Percentiles rank a stretch among this genome's conserved stretches.
phyloP scores from a whole-genome alignment of 1,140 invertebrate genomes.

The Achroia grisella region DNA sequence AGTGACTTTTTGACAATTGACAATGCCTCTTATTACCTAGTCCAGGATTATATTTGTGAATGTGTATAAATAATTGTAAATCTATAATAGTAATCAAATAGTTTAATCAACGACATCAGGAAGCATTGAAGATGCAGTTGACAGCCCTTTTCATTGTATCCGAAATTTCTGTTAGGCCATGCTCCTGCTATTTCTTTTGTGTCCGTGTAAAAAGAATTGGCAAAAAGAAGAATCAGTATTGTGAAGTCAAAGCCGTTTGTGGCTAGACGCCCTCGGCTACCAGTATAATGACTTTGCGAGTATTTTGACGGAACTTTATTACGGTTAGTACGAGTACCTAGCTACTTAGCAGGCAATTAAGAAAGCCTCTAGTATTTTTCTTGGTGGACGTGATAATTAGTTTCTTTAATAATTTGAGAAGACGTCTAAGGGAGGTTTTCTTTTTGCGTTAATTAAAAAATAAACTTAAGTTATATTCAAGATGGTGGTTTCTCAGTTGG shows the following conservation, averaged over 20 bases:
- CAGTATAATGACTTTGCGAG: constrained; percentile 18
- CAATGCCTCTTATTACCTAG: too few relatives aligned
- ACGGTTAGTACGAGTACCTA: constrained; percentile 5
- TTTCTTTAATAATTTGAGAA: constrained; percentile 4
- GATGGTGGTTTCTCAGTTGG: too few relatives aligned
- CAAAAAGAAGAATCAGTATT: constrained; percentile 11
- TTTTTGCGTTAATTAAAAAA: neutral
- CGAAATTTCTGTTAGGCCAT: constrained; percentile 2
- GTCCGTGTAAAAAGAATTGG: neutral
- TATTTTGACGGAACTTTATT: constrained; percentile 23
- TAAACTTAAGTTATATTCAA: too few relatives aligned
- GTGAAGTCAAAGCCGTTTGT: constrained; percentile 2
- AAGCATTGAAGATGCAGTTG: constrained; percentile 4
- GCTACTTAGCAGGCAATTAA: constrained; percentile 19
- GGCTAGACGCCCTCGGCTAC: constrained; percentile 9
- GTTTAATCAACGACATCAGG: neutral
- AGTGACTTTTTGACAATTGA: too few relatives aligned
- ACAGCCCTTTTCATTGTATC: constrained; percentile 7
- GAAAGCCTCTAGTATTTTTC: constrained; percentile 12
- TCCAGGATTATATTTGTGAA: too few relatives aligned
- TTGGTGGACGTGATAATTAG: constrained; percentile 15
- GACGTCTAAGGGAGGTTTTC: neutral
- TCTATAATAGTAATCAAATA: too few relatives aligned
- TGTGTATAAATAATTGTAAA: too few relatives aligned
- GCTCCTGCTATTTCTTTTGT: constrained; percentile 7